These are phyloP conservation scores for Pseudoips prasinana DNA, from an alignment of 2,888 invertebrate genomes.

Conservation along the genomic window DNA sequence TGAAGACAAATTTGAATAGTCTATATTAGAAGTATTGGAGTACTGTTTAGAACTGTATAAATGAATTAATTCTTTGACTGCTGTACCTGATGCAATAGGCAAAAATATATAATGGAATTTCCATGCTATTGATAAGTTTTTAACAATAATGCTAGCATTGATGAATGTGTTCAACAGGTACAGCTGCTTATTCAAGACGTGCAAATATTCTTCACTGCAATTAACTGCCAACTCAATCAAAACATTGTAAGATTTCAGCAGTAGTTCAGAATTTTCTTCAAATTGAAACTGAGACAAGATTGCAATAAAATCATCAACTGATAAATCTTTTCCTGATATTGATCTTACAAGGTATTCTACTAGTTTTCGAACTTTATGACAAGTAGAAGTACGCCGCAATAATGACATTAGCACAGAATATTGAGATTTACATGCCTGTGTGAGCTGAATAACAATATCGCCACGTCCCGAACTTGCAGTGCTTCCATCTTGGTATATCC, in stretches of 20 bases:
- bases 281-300: conserved; percentile 52
- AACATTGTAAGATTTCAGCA: conserved; percentile 53
- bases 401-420: conserved; percentile 45
- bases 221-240: conserved; percentile 54
- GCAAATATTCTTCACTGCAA: conserved; percentile 64
- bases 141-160: conserved; percentile 57
- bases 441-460: conserved; percentile 49
- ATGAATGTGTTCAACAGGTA: conserved; percentile 57
- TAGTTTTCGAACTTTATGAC: conserved; percentile 51
- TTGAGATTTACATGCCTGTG: conserved; percentile 42
- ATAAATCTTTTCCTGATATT: conserved; percentile 19
- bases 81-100: conserved; percentile 61
- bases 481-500: conserved; percentile 39
- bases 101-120: conserved; percentile 73
- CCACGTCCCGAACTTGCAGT: conserved; percentile 48
- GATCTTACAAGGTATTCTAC: conserved; percentile 54
- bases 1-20: conserved; percentile 32
- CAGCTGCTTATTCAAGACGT: conserved; percentile 51
- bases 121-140: conserved; percentile 67
- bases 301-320: conserved; percentile 30
- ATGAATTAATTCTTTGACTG: conserved; percentile 60
- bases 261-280: conserved; percentile 51
- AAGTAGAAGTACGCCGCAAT: conserved; percentile 57
- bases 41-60: conserved; percentile 38
- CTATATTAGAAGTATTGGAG: conserved; percentile 16